Conservation (phyloP, 2,797 vertebrate genomes). For the Adrianichthys oophorus region DNA sequence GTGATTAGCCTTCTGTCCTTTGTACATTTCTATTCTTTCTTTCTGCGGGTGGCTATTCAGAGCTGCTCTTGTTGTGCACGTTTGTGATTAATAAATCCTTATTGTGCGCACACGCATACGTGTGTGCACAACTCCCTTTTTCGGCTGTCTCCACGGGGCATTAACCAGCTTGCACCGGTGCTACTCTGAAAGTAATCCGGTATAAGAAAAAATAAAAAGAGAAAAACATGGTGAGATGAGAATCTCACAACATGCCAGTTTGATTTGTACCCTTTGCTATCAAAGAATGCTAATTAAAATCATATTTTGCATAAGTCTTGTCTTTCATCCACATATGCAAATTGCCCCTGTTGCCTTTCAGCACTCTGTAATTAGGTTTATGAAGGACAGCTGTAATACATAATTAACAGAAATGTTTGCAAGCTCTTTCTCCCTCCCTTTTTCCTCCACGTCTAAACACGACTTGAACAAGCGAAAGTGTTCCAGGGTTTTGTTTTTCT, state of each 20-base stretch:
- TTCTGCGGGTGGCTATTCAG: slow-evolving; percentile 24
- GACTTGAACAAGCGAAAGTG: slow-evolving; percentile 81
- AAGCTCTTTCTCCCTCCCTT: slow-evolving; percentile 79
- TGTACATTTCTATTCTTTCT: slow-evolving; percentile 18
- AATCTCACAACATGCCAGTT: slow-evolving; percentile 93
- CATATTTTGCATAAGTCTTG: slow-evolving; percentile 97
- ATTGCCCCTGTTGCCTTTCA: slow-evolving; percentile 93
- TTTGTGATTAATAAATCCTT: slow-evolving; percentile 17
- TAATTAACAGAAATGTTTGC: slow-evolving; percentile 99
- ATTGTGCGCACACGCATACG: neutral
- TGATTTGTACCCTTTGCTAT: slow-evolving; percentile 94
- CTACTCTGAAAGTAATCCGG: slow-evolving; percentile 85
- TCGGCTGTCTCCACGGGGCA: slow-evolving; percentile 68
- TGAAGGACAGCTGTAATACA: slow-evolving; percentile 99
- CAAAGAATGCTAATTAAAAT: slow-evolving; percentile 98
- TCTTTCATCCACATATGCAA: slow-evolving; percentile 97
- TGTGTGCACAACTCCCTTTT: slow-evolving; percentile 13
- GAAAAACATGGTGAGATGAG: slow-evolving; percentile 76
- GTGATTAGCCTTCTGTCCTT: slow-evolving; percentile 23
- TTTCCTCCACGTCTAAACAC: slow-evolving; percentile 67
- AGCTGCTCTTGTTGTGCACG: slow-evolving; percentile 20
- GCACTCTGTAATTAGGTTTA: slow-evolving; percentile 98
- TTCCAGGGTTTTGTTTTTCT: slow-evolving; percentile 51
- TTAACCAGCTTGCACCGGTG: slow-evolving; percentile 59
- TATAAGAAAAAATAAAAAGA: slow-evolving; percentile 49